These are phyloP conservation scores for Nanorana parkeri DNA, from an alignment of 2,113 vertebrate genomes.

Conservation along the genomic window DNA sequence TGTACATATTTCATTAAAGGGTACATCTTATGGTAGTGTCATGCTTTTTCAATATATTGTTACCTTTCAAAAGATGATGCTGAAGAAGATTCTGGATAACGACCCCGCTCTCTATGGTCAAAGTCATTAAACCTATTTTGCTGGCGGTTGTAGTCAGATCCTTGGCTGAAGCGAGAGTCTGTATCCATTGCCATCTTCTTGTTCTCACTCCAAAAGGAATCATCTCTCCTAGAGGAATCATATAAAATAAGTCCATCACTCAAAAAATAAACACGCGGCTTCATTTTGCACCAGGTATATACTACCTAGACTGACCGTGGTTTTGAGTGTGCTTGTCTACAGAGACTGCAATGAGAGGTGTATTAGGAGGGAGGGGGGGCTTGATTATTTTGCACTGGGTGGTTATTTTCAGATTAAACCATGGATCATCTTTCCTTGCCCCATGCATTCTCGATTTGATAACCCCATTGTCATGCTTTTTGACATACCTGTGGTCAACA, in stretches of 20 bases:
- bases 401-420: no score
- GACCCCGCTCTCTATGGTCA: conserved; percentile 83
- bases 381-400: no score
- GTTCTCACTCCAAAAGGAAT: conserved; percentile 90
- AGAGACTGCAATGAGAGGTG: no score
- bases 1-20: not conserved
- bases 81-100: conserved; percentile 81
- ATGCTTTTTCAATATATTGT: not conserved
- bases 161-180: conserved; percentile 85
- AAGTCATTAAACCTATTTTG: conserved; percentile 92
- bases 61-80: conserved; percentile 89
- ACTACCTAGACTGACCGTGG: no score
- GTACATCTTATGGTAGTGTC: not conserved
- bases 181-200: conserved; percentile 90
- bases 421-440: no score
- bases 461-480: not conserved
- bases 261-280: no score
- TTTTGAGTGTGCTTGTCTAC: no score
- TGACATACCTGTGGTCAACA: conserved; percentile 86
- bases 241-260: no score
- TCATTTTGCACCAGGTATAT: no score
- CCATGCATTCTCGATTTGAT: not conserved
- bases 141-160: conserved; percentile 87
- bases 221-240: conserved; percentile 80
- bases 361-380: no score